A percentile compares a stretch with the other conserved stretches of the same genome.
phyloP scores from a whole-genome alignment of 2,888 invertebrate genomes.

The Cremastinae sp. region DNA sequence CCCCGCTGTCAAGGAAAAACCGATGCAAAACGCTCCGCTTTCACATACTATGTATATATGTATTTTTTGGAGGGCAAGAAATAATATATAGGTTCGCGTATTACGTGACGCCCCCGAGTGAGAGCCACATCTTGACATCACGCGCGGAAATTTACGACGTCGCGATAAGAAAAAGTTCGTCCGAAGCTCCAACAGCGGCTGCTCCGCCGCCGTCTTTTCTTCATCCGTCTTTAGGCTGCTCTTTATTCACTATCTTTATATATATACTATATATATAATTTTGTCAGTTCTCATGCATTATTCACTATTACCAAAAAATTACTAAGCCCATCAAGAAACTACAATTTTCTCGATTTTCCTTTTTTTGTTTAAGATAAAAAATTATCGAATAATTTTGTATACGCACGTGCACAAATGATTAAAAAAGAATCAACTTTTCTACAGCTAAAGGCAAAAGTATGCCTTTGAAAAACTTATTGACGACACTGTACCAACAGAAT shows the following conservation, averaged over 20 bases:
- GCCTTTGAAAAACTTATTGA: no score
- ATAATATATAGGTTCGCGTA: constrained; percentile 12
- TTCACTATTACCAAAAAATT: no score
- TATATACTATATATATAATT: constrained; percentile 1
- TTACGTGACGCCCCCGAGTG: constrained; percentile 17
- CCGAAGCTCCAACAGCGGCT: constrained; percentile 44
- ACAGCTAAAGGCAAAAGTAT: no score
- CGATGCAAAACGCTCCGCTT: background rate
- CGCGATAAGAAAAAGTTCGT: constrained; percentile 55
- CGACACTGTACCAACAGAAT: no score
- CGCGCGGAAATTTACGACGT: constrained; percentile 51
- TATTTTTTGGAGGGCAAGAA: background rate
- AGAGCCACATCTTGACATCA: constrained; percentile 9
- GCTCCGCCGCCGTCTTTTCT: constrained; percentile 42
- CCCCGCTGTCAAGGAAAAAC: constrained; percentile 40
- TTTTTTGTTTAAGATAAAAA: no score
- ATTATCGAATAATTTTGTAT: no score
- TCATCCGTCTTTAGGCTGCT: constrained; percentile 35
- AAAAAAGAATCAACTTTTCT: no score
- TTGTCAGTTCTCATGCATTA: background rate
- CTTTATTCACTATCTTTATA: constrained; percentile 40
- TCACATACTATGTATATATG: background rate
- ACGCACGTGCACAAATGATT: no score
- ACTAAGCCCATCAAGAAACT: no score
- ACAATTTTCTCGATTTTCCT: no score